Evolutionary conservation across 2,797 vertebrate species (phyloP).

Genomic region (Huso huso): DNA sequence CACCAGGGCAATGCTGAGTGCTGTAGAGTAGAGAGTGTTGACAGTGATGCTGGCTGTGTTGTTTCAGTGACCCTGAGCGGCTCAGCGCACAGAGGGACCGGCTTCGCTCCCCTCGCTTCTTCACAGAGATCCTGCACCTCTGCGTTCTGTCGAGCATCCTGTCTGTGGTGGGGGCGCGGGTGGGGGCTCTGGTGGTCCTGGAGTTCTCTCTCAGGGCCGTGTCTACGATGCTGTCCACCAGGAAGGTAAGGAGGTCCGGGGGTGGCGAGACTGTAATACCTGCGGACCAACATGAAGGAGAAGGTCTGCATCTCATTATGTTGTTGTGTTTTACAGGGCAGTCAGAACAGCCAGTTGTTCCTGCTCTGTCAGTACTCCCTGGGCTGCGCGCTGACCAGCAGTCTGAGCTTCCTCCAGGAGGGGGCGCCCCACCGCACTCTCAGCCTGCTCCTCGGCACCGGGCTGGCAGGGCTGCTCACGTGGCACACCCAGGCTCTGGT

Average conservation of each 20-base stretch:
- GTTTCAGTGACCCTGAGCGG: conserved; percentile 35
- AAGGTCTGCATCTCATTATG: background rate
- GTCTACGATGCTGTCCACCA: conserved; percentile 58
- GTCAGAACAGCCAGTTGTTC: conserved; percentile 44
- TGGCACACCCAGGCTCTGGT: conserved; percentile 43
- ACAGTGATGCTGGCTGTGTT: background rate
- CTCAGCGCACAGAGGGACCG: conserved; percentile 22
- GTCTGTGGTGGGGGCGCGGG: conserved; percentile 66
- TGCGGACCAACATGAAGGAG: background rate
- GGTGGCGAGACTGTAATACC: background rate
- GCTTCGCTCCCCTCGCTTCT: conserved; percentile 20
- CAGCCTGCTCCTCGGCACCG: conserved; percentile 65
- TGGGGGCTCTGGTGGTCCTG: conserved; percentile 77
- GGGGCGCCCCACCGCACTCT: conserved; percentile 70
- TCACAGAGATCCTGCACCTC: conserved; percentile 56
- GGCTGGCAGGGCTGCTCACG: conserved; percentile 65
- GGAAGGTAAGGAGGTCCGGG: conserved; percentile 53
- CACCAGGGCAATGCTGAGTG: too few species aligned
- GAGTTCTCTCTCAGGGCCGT: conserved; percentile 81
- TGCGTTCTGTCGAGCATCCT: conserved; percentile 58
- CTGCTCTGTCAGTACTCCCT: conserved; percentile 80
- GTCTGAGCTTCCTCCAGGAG: conserved; percentile 80
- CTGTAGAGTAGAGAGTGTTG: too few species aligned
- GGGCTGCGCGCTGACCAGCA: conserved; percentile 78
- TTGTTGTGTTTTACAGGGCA: conserved; percentile 45